Evolutionary conservation across 2,113 vertebrate genomes (phyloP).

Genomic region (Anhinga anhinga): DNA sequence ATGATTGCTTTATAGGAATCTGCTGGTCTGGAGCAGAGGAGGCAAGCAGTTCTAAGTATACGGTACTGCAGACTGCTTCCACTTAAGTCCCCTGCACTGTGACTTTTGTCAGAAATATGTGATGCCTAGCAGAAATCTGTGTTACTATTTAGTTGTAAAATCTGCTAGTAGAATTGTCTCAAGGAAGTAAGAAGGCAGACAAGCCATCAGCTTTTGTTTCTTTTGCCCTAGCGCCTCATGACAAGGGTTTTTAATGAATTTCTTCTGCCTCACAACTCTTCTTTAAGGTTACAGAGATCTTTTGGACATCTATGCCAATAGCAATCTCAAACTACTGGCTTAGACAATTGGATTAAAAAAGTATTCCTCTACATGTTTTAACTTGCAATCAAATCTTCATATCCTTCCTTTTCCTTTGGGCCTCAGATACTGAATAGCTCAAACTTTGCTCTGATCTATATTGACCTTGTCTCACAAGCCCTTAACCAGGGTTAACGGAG

Average conservation of each 20-base stretch:
- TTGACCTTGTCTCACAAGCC: not conserved
- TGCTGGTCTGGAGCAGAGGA: not conserved
- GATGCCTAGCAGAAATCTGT: not conserved
- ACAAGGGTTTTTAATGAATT: not conserved
- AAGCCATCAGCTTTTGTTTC: not conserved
- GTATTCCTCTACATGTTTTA: not conserved
- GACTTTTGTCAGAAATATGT: not conserved
- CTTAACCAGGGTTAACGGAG: not conserved
- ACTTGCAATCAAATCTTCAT: not conserved
- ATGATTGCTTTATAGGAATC: not conserved
- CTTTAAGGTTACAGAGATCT: not conserved
- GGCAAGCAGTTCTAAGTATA: not conserved
- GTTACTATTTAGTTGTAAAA: not conserved
- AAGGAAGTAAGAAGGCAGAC: not conserved
- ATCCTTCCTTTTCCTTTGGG: not conserved
- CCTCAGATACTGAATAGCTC: not conserved
- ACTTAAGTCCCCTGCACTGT: not conserved
- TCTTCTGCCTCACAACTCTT: not conserved
- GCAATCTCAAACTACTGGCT: not conserved
- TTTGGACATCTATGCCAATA: not conserved
- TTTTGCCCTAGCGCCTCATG: not conserved
- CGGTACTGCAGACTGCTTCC: not conserved
- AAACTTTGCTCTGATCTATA: not conserved
- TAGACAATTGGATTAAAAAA: not conserved
- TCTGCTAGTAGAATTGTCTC: not conserved